Conservation (phyloP, 2,888 invertebrate genomes). For the Sarcophaga subvicina region DNA sequence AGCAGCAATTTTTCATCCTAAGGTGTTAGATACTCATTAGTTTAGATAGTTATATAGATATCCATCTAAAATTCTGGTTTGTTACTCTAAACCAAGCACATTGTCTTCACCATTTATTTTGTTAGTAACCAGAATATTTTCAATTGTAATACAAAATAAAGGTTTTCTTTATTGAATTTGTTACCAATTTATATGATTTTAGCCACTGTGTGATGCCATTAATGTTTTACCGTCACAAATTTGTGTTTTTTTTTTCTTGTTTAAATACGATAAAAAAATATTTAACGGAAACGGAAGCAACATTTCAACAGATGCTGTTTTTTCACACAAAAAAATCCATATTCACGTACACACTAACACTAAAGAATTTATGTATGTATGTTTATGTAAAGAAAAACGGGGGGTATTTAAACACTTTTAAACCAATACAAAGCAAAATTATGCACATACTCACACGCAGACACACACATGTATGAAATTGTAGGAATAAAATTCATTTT, state of each 20-base stretch:
- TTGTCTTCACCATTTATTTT: too few species aligned
- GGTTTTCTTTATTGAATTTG: too few species aligned
- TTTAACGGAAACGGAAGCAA: slow-evolving; percentile 57
- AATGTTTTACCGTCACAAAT: slow-evolving; percentile 35
- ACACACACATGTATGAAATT: background rate
- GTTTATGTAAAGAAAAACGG: background rate
- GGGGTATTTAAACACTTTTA: background rate
- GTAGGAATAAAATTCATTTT: too few species aligned
- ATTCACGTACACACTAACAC: slow-evolving; percentile 3
- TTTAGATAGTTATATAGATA: too few species aligned
- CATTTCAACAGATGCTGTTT: slow-evolving; percentile 59
- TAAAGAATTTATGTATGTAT: background rate
- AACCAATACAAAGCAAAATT: slow-evolving; percentile 2
- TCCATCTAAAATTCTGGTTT: background rate
- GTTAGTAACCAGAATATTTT: too few species aligned
- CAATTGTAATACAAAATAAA: too few species aligned
- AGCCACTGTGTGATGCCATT: slow-evolving; percentile 30
- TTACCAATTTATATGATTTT: background rate
- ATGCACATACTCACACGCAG: slow-evolving; percentile 6
- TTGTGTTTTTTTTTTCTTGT: background rate
- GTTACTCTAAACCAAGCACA: background rate
- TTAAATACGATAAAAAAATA: slow-evolving; percentile 36
- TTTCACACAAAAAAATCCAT: slow-evolving; percentile 15
- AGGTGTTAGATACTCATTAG: too few species aligned
- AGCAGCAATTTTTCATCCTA: too few species aligned